phyloP scores from a whole-genome alignment of 2,797 vertebrate species.

The Muscicapa comitata region DNA sequence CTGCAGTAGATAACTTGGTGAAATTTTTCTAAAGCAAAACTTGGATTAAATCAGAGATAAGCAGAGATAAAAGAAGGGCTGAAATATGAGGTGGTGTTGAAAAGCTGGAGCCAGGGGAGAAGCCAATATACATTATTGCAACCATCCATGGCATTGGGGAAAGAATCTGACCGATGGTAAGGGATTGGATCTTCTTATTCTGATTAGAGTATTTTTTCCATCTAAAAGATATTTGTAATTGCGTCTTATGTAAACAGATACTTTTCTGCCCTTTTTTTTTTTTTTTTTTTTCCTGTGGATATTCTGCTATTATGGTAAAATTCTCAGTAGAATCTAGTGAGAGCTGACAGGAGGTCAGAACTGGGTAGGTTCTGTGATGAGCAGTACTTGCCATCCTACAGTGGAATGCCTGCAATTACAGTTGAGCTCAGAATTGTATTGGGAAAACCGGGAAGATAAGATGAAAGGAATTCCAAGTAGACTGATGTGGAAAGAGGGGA shows the following conservation, averaged over 20 bases:
- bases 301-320: neutral
- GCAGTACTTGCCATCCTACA: neutral
- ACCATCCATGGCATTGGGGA: neutral
- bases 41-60: neutral
- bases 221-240: neutral
- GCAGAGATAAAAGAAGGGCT: neutral
- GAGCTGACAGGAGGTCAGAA: neutral
- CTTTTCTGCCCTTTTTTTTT: neutral
- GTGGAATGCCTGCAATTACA: neutral
- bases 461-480: neutral
- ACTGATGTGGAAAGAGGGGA: neutral
- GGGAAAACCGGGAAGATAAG: neutral
- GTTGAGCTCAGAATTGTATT: neutral
- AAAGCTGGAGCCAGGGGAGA: neutral
- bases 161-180: neutral
- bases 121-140: neutral
- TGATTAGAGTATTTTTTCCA: neutral
- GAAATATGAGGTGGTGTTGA: neutral
- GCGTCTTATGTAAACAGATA: neutral
- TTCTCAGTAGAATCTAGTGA: neutral
- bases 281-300: neutral
- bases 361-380: neutral
- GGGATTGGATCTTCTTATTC: neutral
- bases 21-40: neutral
- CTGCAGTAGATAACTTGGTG: neutral